These are phyloP conservation scores for Erannis defoliaria DNA, from an alignment of 2,888 invertebrate genomes.

Conservation along the genomic window DNA sequence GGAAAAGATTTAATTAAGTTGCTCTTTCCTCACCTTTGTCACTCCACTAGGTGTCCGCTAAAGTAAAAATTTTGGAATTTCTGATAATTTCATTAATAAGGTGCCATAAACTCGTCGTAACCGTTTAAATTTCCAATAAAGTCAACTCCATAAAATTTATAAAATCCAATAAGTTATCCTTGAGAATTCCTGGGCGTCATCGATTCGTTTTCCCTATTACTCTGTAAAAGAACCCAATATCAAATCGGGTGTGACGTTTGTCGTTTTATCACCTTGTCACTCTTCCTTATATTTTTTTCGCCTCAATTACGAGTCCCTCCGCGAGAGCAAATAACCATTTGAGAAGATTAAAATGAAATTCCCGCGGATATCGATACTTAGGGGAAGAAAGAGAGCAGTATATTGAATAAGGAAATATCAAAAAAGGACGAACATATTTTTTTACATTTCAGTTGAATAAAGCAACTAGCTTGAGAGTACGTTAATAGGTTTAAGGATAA, in stretches of 20 bases:
- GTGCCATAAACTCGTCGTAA: conserved; percentile 25
- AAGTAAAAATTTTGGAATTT: conserved; percentile 19
- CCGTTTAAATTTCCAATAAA: conserved; percentile 37
- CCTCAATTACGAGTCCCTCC: conserved; percentile 76
- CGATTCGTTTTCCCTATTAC: conserved; percentile 69
- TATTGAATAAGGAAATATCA: conserved; percentile 47
- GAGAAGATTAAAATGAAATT: conserved; percentile 75
- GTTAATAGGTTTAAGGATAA: conserved; percentile 30
- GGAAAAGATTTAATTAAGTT: conserved; percentile 16
- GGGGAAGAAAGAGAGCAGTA: conserved; percentile 50
- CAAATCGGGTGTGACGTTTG: conserved; percentile 77
- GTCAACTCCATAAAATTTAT: conserved; percentile 50
- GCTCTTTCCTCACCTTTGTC: conserved; percentile 16
- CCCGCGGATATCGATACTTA: conserved; percentile 70
- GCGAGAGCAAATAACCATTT: conserved; percentile 74
- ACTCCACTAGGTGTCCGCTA: conserved; percentile 18
- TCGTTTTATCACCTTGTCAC: conserved; percentile 82
- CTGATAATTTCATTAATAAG: conserved; percentile 25
- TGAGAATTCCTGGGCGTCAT: conserved; percentile 55
- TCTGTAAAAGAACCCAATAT: conserved; percentile 77
- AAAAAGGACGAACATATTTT: conserved; percentile 48
- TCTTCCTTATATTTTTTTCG: conserved; percentile 75
- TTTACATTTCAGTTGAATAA: conserved; percentile 46
- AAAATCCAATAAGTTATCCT: conserved; percentile 65
- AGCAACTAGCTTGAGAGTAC: conserved; percentile 43